phyloP scores from a whole-genome alignment of 2,888 invertebrate species.

The Acrocera orbiculus region DNA sequence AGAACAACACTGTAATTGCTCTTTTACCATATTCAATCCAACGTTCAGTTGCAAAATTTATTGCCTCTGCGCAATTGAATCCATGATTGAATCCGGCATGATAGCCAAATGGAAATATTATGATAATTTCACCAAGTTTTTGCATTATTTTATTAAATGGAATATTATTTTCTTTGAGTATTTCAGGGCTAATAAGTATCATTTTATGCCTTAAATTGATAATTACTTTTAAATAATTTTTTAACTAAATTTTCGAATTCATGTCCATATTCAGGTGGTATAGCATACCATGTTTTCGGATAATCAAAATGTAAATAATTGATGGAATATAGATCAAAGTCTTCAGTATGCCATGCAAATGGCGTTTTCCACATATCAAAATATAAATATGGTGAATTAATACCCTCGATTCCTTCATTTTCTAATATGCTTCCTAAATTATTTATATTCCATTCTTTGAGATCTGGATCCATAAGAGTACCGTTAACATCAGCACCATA shows the following conservation, averaged over 20 bases:
- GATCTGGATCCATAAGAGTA: slow-evolving; percentile 73
- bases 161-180: slow-evolving; percentile 27
- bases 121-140: too few relatives aligned
- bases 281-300: slow-evolving; percentile 50
- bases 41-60: slow-evolving; percentile 90
- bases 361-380: slow-evolving; percentile 99
- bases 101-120: slow-evolving; percentile 95
- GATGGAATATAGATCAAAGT: slow-evolving; percentile 98
- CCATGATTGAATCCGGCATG: slow-evolving; percentile 98
- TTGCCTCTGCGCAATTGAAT: slow-evolving; percentile 96
- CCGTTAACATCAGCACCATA: slow-evolving; percentile 99
- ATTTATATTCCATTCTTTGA: slow-evolving; percentile 89
- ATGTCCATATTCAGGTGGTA: slow-evolving; percentile 27
- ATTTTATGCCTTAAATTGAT: slow-evolving; percentile 29
- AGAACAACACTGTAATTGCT: too few relatives aligned
- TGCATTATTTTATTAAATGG: slow-evolving; percentile 48
- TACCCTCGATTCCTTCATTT: slow-evolving; percentile 89
- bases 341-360: slow-evolving; percentile 99
- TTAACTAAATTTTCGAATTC: slow-evolving; percentile 27
- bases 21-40: slow-evolving; percentile 98
- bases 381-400: slow-evolving; percentile 96
- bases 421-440: slow-evolving; percentile 83
- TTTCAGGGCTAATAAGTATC: slow-evolving; percentile 30
- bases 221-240: slow-evolving; percentile 24
- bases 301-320: slow-evolving; percentile 97